These are phyloP conservation scores for Drosophila tanythrix DNA, from an alignment of 2,888 invertebrate species.

Conservation along the genomic window DNA sequence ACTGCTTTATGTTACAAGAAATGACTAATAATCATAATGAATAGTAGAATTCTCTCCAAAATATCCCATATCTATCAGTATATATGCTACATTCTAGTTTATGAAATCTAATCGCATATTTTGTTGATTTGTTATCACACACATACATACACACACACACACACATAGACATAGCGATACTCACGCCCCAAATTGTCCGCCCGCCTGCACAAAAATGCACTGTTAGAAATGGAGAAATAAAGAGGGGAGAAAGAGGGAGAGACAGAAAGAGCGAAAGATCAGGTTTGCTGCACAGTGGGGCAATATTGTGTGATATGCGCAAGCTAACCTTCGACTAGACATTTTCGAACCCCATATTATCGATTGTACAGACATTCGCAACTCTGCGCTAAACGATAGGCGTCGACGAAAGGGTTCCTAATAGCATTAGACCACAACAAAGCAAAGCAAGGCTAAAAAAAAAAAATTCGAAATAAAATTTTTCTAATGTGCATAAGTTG, in stretches of 20 bases:
- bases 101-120: conserved; percentile 68
- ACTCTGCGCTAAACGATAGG: conserved; percentile 49
- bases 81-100: conserved; percentile 25
- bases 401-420: conserved; percentile 45
- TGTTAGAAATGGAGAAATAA: conserved; percentile 15
- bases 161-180: conserved; percentile 10
- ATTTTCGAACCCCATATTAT: conserved; percentile 31
- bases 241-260: conserved; percentile 7
- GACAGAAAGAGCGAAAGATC: conserved; percentile 23
- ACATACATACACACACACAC: conserved; percentile 28
- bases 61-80: conserved; percentile 35
- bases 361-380: conserved; percentile 49
- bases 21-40: conserved; percentile 47
- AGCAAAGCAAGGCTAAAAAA: conserved; percentile 5
- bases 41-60: conserved; percentile 13
- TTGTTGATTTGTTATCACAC: conserved; percentile 61
- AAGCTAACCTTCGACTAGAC: conserved; percentile 41
- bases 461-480: conserved; percentile 9
- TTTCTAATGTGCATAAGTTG: conserved; percentile 30
- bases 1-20: conserved; percentile 53
- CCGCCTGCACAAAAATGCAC: conserved; percentile 44
- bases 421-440: conserved; percentile 47
- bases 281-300: conserved; percentile 44
- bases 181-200: conserved; percentile 49
- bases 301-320: background rate